phyloP scores from a whole-genome alignment of 2,113 vertebrate species.

The Zapus hudsonius region DNA sequence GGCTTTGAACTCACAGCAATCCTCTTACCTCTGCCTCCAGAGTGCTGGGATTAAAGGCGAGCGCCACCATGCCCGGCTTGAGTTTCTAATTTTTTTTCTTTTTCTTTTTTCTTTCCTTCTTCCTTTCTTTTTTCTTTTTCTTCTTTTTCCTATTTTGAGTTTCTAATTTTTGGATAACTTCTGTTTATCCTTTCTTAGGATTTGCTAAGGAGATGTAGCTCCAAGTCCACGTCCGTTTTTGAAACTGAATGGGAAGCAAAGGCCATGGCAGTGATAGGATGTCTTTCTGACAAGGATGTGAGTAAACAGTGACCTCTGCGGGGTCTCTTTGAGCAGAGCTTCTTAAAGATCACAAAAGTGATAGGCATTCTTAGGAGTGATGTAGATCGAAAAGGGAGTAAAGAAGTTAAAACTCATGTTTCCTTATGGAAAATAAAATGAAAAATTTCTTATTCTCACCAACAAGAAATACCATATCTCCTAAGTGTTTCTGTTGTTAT shows the following conservation, averaged over 20 bases:
- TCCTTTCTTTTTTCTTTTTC: too few species aligned
- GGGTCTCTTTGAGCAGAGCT: neutral
- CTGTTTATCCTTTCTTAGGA: conserved; percentile 86
- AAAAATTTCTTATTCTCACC: neutral
- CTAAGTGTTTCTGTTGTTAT: neutral
- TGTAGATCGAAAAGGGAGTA: neutral
- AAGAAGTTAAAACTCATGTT: neutral
- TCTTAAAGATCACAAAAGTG: neutral
- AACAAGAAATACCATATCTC: neutral
- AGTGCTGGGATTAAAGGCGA: too few species aligned
- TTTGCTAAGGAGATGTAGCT: conserved; percentile 92
- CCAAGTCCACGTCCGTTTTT: conserved; percentile 92
- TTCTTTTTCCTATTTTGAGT: neutral
- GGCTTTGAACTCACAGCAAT: too few species aligned
- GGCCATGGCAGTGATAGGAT: conserved; percentile 92
- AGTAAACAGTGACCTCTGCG: conserved; percentile 74
- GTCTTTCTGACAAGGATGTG: conserved; percentile 93
- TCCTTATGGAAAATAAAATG: conserved; percentile 7
- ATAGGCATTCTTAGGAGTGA: neutral
- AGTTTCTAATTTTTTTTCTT: too few species aligned
- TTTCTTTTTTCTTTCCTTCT: too few species aligned
- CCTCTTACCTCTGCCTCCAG: too few species aligned
- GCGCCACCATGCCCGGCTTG: too few species aligned
- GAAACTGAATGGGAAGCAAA: conserved; percentile 96
- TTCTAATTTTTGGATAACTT: neutral